Evolutionary conservation across 2,113 vertebrate species (phyloP), one percentile per base, ranked within the genome.

Genomic region (Epinephelus cyanopodus): DNA sequence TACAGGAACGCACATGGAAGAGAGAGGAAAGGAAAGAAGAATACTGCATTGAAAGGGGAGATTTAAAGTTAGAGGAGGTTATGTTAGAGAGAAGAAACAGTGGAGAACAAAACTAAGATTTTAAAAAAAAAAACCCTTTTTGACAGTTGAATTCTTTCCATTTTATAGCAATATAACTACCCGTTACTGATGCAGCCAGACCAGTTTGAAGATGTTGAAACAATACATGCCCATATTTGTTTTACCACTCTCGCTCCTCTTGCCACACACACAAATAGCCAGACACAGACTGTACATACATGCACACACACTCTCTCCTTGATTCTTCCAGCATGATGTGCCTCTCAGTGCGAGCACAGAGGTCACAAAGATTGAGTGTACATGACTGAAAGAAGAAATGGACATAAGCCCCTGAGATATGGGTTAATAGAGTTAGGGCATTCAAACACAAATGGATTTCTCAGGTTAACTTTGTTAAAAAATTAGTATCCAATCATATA

Each of bases 181-280:
- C 2, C 47, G 27, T 54, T 19, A 6, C 17, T 70, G 12, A 52
- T 73, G 78, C 71, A 0, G 33, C 81, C 29, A 29, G 56, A 74
- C 77, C 64, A 62, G 81, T 81, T 82, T 80, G 27, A 74, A 66
- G 61, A 68, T 90, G 93, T 91, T 90, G 71, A 65, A 88, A 90
- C 74, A 75, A 75, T 79, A 92, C 74, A 89, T 87, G 73, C 89
- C 92, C 85, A 19, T 88, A 91, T 92, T 92, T 91, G 52, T 25
- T 45, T 56, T 39, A 11, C 6, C 63, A 14, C 1, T 29, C 11
- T 47, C 9, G 29, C 6, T 75, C 33, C 42, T 27, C 27, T 19
- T 27, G 5, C 5, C 56, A 67, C 19, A 61, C 78, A 61, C 56
- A 47, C 47, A 58, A 5, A 2, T 33, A 69, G 58, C 81, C 47